Percentiles rank a stretch among this genome's conserved stretches.
phyloP scores from a whole-genome alignment of 2,888 invertebrate genomes.

The Epinotia demarniana region DNA sequence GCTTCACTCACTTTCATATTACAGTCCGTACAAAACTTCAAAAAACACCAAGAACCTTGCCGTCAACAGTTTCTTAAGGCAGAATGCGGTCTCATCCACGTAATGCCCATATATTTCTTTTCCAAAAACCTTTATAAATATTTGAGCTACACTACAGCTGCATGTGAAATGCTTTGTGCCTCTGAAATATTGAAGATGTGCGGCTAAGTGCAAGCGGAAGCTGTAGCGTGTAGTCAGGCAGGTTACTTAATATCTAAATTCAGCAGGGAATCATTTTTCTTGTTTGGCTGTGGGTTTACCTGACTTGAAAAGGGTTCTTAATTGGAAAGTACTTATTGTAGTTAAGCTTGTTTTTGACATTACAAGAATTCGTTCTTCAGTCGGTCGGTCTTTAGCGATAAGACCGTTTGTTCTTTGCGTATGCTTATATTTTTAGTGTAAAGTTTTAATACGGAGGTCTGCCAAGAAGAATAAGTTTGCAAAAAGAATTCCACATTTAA shows the following conservation, averaged over 20 bases:
- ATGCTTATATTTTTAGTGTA: no score
- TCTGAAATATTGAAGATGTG: slow-evolving; percentile 64
- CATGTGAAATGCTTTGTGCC: slow-evolving; percentile 55
- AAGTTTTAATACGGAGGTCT: no score
- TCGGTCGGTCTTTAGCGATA: no score
- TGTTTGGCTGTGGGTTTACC: neutral
- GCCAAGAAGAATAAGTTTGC: no score
- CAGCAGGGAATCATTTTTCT: neutral
- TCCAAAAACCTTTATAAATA: slow-evolving; percentile 44
- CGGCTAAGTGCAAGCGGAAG: slow-evolving; percentile 25
- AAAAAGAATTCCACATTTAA: no score
- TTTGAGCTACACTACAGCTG: slow-evolving; percentile 39
- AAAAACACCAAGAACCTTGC: neutral
- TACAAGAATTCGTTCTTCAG: no score
- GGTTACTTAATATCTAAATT: neutral
- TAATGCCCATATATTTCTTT: slow-evolving; percentile 42
- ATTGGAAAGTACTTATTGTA: no score
- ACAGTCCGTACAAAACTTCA: no score
- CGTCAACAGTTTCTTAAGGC: neutral
- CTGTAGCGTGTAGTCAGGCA: neutral
- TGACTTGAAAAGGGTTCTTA: no score
- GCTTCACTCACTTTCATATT: no score
- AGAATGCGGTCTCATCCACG: slow-evolving; percentile 20
- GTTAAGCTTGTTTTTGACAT: no score
- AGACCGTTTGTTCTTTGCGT: no score